Evolutionary conservation across 2,113 vertebrate genomes (phyloP).

Genomic region (Glareola pratincola): DNA sequence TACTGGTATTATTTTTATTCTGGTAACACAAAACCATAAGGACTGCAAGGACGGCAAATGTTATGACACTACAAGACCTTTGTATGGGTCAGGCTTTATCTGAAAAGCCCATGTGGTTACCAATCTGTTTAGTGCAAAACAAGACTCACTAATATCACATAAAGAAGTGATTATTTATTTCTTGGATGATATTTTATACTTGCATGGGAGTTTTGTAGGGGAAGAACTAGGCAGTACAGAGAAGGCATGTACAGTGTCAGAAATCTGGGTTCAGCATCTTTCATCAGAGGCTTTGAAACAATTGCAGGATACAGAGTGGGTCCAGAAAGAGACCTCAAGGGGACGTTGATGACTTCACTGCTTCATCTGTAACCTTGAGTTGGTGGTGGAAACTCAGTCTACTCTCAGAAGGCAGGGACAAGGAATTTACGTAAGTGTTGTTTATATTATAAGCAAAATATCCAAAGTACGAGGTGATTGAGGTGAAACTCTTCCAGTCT

Average conservation of each 20-base stretch:
- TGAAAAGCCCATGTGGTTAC: not conserved
- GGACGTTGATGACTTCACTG: conserved; percentile 2
- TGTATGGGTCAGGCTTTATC: not conserved
- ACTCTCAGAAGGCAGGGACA: not conserved
- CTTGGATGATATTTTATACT: not conserved
- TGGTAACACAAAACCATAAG: not conserved
- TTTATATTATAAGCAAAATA: not conserved
- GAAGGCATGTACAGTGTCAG: not conserved
- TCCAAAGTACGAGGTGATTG: not conserved
- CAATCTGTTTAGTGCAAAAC: not conserved
- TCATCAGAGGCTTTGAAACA: conserved; percentile 9
- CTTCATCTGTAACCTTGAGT: conserved; percentile 21
- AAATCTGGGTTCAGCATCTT: not conserved
- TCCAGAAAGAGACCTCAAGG: not conserved
- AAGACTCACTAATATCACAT: not conserved
- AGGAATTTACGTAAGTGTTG: not conserved
- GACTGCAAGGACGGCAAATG: not conserved
- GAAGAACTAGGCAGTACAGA: not conserved
- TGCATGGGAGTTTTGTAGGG: not conserved
- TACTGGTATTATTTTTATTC: not conserved
- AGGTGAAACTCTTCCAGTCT: not conserved
- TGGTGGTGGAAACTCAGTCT: not conserved
- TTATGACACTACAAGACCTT: not conserved
- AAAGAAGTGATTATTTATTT: not conserved
- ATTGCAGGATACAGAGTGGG: conserved; percentile 51